Evolutionary conservation across 2,797 vertebrate species (phyloP), one percentile per base, ranked within the genome.

Genomic region (Spinibarbus caldwelli): DNA sequence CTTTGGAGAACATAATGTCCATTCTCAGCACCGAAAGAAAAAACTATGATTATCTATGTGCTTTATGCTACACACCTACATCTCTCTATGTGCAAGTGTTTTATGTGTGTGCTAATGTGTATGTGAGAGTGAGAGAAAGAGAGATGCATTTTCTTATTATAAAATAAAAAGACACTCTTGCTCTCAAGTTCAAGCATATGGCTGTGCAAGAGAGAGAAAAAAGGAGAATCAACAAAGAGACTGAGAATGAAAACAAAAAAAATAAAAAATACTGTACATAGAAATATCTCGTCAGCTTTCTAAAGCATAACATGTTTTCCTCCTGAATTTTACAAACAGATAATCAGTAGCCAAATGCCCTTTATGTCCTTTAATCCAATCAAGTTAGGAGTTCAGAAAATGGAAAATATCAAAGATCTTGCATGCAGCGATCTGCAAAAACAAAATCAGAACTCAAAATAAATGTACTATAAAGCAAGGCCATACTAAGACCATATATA

Each of bases 211-310:
- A 71, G 23, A 71, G 19, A 85, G 79, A 80, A 34, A 75, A 49
- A 87, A 11, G 72, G 23, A 83, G 84, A 77, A 31, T 59, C 45
- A 85, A 15, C 86, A 43, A 80, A 47, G 76, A 86, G 14, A 31
- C 41, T 26, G 38, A 86, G 54, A 36, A 38, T 68, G 68, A 19
- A 67, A 15, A 66, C 1, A 15, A 34, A 6, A 36, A 36, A 5
- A 36, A 36, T 36, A 6, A 21, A 49, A 31, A 21, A 62, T 62
- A 29, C 11, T 6, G n/a, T 47, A 31, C 26, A 34, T 15, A 68
- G 23, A 19, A 26, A 68, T 31, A 49, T 57, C 62, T 23, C 8
- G 38, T 23, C 66, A 52, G 66, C 64, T 41, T 70, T 70, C 64
- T 19, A 5, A 68, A 36, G 5, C 45, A 80, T 36, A 23, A 5